Evolutionary conservation across 2,888 invertebrate genomes (phyloP).

Genomic region (Diplolepis rosae): DNA sequence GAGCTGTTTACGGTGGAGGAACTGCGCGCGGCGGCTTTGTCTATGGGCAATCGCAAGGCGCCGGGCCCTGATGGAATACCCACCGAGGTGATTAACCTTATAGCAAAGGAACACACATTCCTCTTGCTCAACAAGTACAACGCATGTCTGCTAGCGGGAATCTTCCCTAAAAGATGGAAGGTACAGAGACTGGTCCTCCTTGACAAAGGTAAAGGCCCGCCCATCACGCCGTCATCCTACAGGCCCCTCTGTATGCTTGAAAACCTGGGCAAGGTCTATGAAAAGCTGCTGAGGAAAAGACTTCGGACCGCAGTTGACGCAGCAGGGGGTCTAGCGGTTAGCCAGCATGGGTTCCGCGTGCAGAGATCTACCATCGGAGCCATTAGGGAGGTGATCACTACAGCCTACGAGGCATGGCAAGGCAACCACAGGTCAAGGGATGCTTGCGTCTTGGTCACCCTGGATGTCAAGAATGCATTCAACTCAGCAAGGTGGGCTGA

Average conservation of each 20-base stretch:
- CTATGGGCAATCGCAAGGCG: not conserved
- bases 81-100: too few relatives aligned
- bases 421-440: slow-evolving; percentile 16
- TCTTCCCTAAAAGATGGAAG: too few relatives aligned
- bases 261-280: not conserved
- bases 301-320: not conserved
- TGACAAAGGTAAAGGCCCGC: slow-evolving; percentile 1
- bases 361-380: not conserved
- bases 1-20: too few relatives aligned
- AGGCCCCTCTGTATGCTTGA: not conserved
- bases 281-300: not conserved
- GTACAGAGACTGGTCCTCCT: too few relatives aligned
- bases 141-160: not conserved
- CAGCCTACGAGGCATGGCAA: not conserved
- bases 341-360: not conserved
- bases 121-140: slow-evolving; percentile 4
- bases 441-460: not conserved
- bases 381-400: not conserved
- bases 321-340: not conserved
- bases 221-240: not conserved
- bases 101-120: too few relatives aligned
- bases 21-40: not conserved
- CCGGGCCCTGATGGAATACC: not conserved
- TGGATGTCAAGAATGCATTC: too few relatives aligned
- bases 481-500: too few relatives aligned